Conservation (phyloP, 2,797 vertebrate species). For the Xyrichtys novacula region DNA sequence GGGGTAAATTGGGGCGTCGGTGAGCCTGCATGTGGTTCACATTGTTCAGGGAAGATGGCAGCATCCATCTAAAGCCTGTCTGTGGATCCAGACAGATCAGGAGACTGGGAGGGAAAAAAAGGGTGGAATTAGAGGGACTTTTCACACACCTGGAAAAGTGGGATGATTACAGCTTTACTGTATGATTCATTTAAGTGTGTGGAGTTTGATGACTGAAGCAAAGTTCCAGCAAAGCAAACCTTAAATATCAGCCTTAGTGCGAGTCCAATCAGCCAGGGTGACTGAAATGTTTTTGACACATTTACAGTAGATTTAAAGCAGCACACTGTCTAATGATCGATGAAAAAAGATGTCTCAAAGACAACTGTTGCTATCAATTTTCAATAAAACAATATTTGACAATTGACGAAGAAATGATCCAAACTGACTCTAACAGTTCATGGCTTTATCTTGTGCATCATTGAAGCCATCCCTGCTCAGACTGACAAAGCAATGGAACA, state of each 20-base stretch:
- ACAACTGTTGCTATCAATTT: neutral
- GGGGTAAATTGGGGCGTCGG: slow-evolving; percentile 4
- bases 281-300: slow-evolving; percentile 7
- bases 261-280: slow-evolving; percentile 2
- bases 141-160: slow-evolving; percentile 55
- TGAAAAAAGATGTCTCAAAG: neutral
- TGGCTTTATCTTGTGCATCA: neutral
- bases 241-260: slow-evolving; percentile 14
- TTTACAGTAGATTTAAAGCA: slow-evolving; percentile 21
- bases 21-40: neutral
- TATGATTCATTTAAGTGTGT: slow-evolving; percentile 43
- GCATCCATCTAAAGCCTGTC: neutral
- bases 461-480: neutral
- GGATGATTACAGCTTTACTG: slow-evolving; percentile 62
- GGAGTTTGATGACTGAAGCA: slow-evolving; percentile 56
- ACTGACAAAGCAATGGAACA: slow-evolving; percentile 9
- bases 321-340: neutral
- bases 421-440: neutral
- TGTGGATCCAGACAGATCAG: slow-evolving; percentile 8
- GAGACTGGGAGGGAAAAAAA: slow-evolving; percentile 3
- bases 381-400: slow-evolving; percentile 3
- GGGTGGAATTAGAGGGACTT: slow-evolving; percentile 44
- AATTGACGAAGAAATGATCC: neutral
- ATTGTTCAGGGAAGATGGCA: slow-evolving; percentile 8
- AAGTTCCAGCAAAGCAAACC: slow-evolving; percentile 44